phyloP scores from a whole-genome alignment of 2,888 invertebrate genomes.

The Fragum fragum region DNA sequence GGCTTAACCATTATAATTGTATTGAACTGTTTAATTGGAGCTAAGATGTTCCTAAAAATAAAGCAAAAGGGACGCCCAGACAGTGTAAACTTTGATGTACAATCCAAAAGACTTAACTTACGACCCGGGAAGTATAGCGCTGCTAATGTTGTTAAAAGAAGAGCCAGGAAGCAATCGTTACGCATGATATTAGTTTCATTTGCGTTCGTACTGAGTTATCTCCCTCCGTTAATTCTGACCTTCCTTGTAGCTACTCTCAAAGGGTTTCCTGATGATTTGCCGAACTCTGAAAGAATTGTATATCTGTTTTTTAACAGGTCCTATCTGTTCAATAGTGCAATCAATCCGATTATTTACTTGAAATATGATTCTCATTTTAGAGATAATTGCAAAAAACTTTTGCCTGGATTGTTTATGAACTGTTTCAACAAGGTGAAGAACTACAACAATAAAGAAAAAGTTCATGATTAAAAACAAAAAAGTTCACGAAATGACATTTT shows the following conservation, averaged over 20 bases:
- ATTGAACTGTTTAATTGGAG: background rate
- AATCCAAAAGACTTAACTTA: background rate
- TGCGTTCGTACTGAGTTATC: background rate
- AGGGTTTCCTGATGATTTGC: background rate
- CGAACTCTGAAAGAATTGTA: background rate
- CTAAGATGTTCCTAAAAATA: background rate
- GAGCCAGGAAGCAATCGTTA: background rate
- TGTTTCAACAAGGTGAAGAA: background rate
- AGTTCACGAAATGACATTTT: too few relatives aligned
- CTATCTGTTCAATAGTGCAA: background rate
- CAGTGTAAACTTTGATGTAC: background rate
- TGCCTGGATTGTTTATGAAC: background rate
- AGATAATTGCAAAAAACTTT: background rate
- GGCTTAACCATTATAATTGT: background rate
- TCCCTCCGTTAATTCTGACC: background rate
- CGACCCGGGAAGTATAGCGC: background rate
- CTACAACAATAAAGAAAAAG: too few relatives aligned
- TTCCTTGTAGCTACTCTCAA: background rate
- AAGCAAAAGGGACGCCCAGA: background rate
- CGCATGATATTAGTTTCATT: background rate
- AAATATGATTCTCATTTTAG: background rate
- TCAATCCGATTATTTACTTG: background rate
- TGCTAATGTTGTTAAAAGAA: background rate
- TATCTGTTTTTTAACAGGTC: background rate
- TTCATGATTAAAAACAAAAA: too few relatives aligned